phyloP scores from a whole-genome alignment of 2,888 invertebrate species.

The Dryomyza anilis region DNA sequence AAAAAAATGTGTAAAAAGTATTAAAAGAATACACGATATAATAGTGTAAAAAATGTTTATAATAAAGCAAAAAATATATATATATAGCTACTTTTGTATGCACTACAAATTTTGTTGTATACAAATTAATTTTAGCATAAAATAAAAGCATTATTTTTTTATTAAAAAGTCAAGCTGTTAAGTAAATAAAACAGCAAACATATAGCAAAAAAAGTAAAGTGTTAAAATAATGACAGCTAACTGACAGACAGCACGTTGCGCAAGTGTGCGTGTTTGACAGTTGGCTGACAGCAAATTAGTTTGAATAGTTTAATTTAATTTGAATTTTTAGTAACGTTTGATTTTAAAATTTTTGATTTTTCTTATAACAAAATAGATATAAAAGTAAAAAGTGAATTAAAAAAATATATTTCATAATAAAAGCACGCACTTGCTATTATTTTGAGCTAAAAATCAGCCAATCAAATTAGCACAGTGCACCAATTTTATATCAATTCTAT shows the following conservation, averaged over 20 bases:
- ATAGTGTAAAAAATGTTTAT: too few species aligned
- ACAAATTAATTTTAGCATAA: background rate
- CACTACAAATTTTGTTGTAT: too few species aligned
- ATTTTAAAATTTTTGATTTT: too few species aligned
- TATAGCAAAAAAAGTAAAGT: too few species aligned
- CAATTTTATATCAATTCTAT: too few species aligned
- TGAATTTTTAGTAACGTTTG: too few species aligned
- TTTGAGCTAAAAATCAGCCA: slow-evolving; percentile 20
- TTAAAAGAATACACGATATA: too few species aligned
- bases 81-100: too few species aligned
- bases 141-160: background rate
- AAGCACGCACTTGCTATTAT: slow-evolving; percentile 27
- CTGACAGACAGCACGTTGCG: slow-evolving; percentile 2
- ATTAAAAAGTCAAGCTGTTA: background rate
- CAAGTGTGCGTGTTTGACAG: background rate
- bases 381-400: background rate
- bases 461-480: too few species aligned
- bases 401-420: slow-evolving; percentile 8
- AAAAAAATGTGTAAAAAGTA: too few species aligned
- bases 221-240: background rate
- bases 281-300: background rate
- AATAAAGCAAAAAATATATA: too few species aligned
- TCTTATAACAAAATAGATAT: background rate
- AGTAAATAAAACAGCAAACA: background rate
- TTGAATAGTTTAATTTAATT: too few species aligned